A percentile compares a stretch with the other conserved stretches of the same genome.
Evolutionary conservation across 1,140 invertebrate species (phyloP).

Genomic region (Metaphire vulgaris): DNA sequence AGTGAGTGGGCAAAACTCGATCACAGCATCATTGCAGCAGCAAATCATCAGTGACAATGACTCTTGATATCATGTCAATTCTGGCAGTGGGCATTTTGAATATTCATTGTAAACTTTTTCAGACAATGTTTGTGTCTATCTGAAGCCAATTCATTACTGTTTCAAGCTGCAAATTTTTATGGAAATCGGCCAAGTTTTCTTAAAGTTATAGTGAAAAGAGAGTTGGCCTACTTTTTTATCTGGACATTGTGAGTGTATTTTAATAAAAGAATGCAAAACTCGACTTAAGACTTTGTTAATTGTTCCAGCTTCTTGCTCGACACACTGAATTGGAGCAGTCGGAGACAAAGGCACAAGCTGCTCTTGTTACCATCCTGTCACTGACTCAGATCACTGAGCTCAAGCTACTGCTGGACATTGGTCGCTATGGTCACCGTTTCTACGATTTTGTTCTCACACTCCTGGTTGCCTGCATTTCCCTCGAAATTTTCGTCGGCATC

Average conservation of each 20-base stretch:
- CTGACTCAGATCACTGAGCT: slow-evolving; percentile 32
- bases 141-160: neutral
- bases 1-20: no score
- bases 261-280: neutral
- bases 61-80: no score
- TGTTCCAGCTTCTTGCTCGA: slow-evolving; percentile 29
- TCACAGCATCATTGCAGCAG: no score
- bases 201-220: no score
- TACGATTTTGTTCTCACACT: slow-evolving; percentile 31
- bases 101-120: neutral
- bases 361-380: slow-evolving; percentile 30
- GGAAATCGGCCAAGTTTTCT: no score
- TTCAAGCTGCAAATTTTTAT: neutral
- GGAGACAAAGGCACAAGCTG: slow-evolving; percentile 30
- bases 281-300: neutral
- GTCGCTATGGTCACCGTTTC: slow-evolving; percentile 28
- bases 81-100: no score
- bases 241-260: neutral
- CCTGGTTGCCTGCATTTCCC: slow-evolving; percentile 30
- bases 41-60: no score
- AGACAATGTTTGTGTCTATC: neutral
- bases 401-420: slow-evolving; percentile 30
- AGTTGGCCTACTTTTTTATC: no score
- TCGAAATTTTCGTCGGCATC: slow-evolving; percentile 31
- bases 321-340: slow-evolving; percentile 31